Percentiles rank a stretch among this genome's conserved stretches.
phyloP scores from a whole-genome alignment of 2,797 vertebrate species.

The Lacerta agilis region DNA sequence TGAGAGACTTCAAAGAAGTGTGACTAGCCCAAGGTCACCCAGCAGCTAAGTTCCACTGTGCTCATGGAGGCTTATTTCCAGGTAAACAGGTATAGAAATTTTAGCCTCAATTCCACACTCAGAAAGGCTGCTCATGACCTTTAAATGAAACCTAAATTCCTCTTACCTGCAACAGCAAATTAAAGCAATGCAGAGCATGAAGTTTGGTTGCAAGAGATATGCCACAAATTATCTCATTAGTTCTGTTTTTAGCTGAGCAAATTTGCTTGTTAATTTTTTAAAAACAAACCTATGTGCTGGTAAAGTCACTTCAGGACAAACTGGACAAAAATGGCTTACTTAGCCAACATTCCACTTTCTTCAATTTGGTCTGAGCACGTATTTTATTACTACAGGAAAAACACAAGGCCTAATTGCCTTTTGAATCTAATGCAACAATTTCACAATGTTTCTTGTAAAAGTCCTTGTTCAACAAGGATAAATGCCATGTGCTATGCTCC shows the following conservation, averaged over 20 bases:
- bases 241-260: conserved; percentile 68
- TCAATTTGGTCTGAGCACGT: conserved; percentile 47
- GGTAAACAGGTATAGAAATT: neutral
- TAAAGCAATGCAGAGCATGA: conserved; percentile 48
- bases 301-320: conserved; percentile 68
- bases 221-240: conserved; percentile 47
- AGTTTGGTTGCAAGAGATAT: conserved; percentile 43
- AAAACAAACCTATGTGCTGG: conserved; percentile 61
- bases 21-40: too few species aligned
- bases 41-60: neutral
- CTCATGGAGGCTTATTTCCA: neutral
- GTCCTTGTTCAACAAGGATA: conserved; percentile 24
- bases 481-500: conserved; percentile 35
- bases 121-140: conserved; percentile 34
- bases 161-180: neutral
- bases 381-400: conserved; percentile 40
- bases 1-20: too few species aligned
- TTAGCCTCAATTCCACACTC: neutral
- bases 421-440: conserved; percentile 35
- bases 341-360: conserved; percentile 64
- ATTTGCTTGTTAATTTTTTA: conserved; percentile 28
- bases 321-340: conserved; percentile 66
- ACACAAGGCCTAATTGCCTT: neutral
- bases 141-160: conserved; percentile 41
- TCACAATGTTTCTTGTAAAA: conserved; percentile 50